phyloP scores from a whole-genome alignment of 2,797 vertebrate species.

The Peromyscus eremicus region DNA sequence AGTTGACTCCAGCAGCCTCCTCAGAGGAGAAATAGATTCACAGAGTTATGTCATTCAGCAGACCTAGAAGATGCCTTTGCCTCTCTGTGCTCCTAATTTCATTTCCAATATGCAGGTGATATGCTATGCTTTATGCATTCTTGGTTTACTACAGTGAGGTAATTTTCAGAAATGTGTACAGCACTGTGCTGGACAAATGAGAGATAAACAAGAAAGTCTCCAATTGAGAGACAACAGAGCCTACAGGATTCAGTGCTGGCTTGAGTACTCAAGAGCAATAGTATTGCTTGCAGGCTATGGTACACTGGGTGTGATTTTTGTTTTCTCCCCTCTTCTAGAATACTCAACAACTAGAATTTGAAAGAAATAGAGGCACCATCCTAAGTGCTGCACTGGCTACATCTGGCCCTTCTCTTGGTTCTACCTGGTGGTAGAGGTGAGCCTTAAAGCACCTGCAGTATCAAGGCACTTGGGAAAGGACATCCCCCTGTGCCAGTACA shows the following conservation, averaged over 20 bases:
- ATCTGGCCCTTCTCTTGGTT: no score
- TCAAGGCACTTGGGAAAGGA: not conserved
- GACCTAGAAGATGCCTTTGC: no score
- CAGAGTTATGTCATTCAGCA: not conserved
- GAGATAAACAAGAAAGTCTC: not conserved
- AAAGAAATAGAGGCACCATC: not conserved
- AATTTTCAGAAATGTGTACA: not conserved
- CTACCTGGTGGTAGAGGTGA: not conserved
- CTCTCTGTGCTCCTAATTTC: not conserved
- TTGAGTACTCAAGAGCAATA: not conserved
- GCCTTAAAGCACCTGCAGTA: not conserved
- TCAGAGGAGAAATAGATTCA: not conserved
- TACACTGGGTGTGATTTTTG: not conserved
- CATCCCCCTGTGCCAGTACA: not conserved
- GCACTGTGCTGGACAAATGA: not conserved
- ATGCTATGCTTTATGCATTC: not conserved
- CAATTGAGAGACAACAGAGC: not conserved
- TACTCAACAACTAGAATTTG: not conserved
- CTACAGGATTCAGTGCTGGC: not conserved
- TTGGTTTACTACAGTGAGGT: not conserved
- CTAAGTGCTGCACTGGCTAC: accelerated
- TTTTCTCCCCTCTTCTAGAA: not conserved
- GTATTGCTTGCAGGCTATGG: not conserved
- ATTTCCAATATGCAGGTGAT: not conserved
- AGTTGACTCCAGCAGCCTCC: not conserved